Percentiles rank a stretch among this genome's conserved stretches.
These are phyloP conservation scores for Porites rus DNA, from an alignment of 92 coral and sea anemone genomes.

Conservation along the genomic window DNA sequence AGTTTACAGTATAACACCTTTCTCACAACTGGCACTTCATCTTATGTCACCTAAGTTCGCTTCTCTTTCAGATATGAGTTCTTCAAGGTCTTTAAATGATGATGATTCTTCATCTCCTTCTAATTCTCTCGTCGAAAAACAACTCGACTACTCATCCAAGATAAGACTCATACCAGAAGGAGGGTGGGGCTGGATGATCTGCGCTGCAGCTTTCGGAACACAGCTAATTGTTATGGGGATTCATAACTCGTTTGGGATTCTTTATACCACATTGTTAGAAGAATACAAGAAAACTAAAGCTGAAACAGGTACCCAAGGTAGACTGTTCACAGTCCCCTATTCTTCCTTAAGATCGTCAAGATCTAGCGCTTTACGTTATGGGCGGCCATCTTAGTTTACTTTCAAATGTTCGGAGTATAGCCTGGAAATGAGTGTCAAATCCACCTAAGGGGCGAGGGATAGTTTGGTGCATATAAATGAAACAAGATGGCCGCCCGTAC, in stretches of 20 bases:
- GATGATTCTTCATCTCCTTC: neutral
- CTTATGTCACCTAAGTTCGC: neutral
- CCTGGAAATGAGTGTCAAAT: no score
- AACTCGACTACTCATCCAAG: neutral
- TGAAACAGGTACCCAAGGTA: slow-evolving; percentile 56
- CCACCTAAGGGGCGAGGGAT: no score
- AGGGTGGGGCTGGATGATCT: slow-evolving; percentile 82
- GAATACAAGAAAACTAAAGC: slow-evolving; percentile 74
- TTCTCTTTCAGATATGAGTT: slow-evolving; percentile 3
- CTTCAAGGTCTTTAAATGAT: neutral
- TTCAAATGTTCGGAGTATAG: no score
- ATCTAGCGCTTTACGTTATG: no score
- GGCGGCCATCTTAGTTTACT: no score
- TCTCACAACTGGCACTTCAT: no score
- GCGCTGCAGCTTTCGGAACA: slow-evolving; percentile 69
- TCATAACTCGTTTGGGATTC: slow-evolving; percentile 86
- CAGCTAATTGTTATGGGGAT: slow-evolving; percentile 87
- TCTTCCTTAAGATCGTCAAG: no score
- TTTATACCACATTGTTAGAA: slow-evolving; percentile 65
- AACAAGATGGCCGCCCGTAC: no score
- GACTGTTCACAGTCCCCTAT: no score
- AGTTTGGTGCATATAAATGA: no score
- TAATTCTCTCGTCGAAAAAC: no score
- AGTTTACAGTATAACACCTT: no score
- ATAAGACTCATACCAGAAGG: slow-evolving; percentile 39